Base-by-base conservation (phyloP, 2,797 vertebrate species). In the Falco cherrug region DNA sequence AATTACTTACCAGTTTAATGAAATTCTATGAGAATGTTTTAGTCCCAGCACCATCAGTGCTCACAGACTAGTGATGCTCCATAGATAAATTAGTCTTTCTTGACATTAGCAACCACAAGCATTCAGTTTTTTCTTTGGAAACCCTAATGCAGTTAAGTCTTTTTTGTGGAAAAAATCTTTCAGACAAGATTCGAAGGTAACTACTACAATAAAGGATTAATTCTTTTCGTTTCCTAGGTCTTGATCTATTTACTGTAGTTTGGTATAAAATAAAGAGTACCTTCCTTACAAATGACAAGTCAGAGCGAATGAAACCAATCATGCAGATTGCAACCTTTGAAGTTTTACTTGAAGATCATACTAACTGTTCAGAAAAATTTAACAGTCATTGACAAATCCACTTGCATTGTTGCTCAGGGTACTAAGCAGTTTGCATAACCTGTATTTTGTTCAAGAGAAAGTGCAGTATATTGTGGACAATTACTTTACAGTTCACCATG, bases 161-260 rank as follows among this genome's bases (percentile, higher is more conserved):
- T 93, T 93, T 93, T 57, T 64, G 83, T 77, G 87, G 85, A 90
- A 94, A 90, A 87, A 50, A 29, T 37, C 84, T 91, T 76, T 65
- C 71, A 93, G 60, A 64, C 63, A 84, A 93, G 69, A 81, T 96
- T 89, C 95, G 70, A 97, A 96, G 74, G 95, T 84, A 88, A 85
- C 33, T 2, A 1, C 68, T 61, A 83, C 47, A 95, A 68, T 79
- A 83, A 90, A 87, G 68, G 85, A 79, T 69, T 94, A 84, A 96
- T 75, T 95, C 79, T 85, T 81, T 86, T 69, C 11, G 47, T 91
- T 94, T 71, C 22, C 53, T 48, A 87, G 75, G 84, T 87, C 91
- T 87, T 93, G 68, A 97, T 59, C 87, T 95, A 37, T 76, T 94
- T 90, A 53, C 75, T 67, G 56, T 41, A 85, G 56, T 43, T 79